These are phyloP conservation scores for Epinotia bilunana DNA, from an alignment of 2,888 invertebrate species.

Conservation along the genomic window DNA sequence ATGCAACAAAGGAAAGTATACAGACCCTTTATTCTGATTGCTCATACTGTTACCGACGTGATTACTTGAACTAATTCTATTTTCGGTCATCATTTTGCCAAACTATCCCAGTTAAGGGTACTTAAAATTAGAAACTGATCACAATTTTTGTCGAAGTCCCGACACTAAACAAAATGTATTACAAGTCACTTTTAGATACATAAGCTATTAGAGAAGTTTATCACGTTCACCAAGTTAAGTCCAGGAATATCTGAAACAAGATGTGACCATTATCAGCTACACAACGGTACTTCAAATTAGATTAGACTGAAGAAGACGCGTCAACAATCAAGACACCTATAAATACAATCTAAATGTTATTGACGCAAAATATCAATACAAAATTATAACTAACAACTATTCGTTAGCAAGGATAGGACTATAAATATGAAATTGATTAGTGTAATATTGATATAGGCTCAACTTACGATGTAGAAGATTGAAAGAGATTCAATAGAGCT, in stretches of 20 bases:
- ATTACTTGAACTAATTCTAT: constrained; percentile 88
- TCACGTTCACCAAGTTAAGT: constrained; percentile 80
- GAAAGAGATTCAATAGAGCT: constrained; percentile 41
- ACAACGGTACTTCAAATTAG: constrained; percentile 50
- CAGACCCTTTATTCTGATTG: constrained; percentile 86
- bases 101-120: constrained; percentile 75
- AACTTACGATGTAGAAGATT: constrained; percentile 32
- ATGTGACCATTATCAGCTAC: constrained; percentile 52
- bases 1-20: constrained; percentile 50
- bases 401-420: not conserved
- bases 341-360: constrained; percentile 44
- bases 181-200: constrained; percentile 80
- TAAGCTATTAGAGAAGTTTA: constrained; percentile 77
- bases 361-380: constrained; percentile 41
- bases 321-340: constrained; percentile 71
- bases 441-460: not conserved
- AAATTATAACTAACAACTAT: constrained; percentile 49
- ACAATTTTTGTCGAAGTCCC: constrained; percentile 76
- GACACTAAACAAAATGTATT: constrained; percentile 81
- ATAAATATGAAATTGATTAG: constrained; percentile 5
- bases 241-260: constrained; percentile 79
- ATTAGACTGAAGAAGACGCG: constrained; percentile 68
- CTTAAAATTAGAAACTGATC: constrained; percentile 82
- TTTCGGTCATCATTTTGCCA: constrained; percentile 90
- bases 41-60: constrained; percentile 85